Base-by-base conservation (phyloP, 2,888 invertebrate genomes). In the Diarsia dahlii region DNA sequence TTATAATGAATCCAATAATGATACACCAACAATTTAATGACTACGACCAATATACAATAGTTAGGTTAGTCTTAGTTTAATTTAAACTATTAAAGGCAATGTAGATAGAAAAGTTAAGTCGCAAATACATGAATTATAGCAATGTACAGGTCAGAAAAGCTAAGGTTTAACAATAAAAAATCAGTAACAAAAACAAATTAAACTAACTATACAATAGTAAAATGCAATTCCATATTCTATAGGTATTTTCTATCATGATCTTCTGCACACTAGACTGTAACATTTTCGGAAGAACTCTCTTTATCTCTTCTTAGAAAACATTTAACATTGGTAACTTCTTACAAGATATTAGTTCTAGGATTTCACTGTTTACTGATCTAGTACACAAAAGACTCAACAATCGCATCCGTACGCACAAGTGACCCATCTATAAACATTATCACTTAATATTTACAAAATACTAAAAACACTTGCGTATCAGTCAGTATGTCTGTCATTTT, bases 391-490 rank as follows among this genome's bases (percentile, higher is more conserved):
- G 89, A 65, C 56, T 78, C 67, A 80, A 82, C 84, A 92, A 92
- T 91, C 91, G 91, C 92, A 91, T 91, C 90, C 88, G 91, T 92
- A 92, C 92, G 90, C 93, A 94, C 94, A 94, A 93, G 94, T 94
- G 94, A 91, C 87, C 82, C 87, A 88, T 91, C 91, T 89, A 89
- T 89, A 90, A 93, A 91, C 91, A 90, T 94, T 91, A 92, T 91
- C 89, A 90, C 91, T 93, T 94, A 93, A 94, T 96, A 96, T 96
- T 94, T 96, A 96, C 96, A 96, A 74, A 85, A 90, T 91, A 92
- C 93, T 95, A 84, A 82, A 95, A 93, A 95, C 95, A 95, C 94
- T 95, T 94, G 94, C 92, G 93, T 92, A 93, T 96, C 96, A 95
- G 96, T 96, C 96, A 93, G 90, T 93, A 93, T 91, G 79, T 91